phyloP scores from a whole-genome alignment of 2,888 invertebrate species.

The Glyphotaelius pellucidus region DNA sequence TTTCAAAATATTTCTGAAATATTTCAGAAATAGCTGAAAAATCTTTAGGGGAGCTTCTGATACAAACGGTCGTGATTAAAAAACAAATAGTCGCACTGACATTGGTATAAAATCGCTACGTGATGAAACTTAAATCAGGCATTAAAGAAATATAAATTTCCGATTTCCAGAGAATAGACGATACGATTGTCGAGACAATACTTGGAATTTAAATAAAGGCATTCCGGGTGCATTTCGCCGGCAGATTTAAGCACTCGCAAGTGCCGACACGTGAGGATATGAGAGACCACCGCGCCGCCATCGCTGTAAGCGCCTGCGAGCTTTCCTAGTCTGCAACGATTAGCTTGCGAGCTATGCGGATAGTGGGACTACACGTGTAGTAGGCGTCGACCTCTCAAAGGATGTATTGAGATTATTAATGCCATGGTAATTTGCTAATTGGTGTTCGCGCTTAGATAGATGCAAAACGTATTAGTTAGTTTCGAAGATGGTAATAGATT shows the following conservation, averaged over 20 bases:
- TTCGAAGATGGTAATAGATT: background rate
- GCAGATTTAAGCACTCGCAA: constrained; percentile 24
- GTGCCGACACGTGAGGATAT: background rate
- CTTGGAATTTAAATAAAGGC: constrained; percentile 31
- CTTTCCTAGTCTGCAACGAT: background rate
- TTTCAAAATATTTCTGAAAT: background rate
- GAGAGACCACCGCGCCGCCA: constrained; percentile 3
- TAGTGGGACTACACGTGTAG: background rate
- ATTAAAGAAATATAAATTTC: background rate
- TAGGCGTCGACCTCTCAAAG: background rate
- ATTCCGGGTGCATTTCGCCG: constrained; percentile 24
- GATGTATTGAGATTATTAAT: background rate
- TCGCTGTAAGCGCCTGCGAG: background rate
- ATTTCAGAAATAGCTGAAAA: background rate
- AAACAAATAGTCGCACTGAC: background rate
- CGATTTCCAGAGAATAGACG: background rate
- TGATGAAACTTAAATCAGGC: background rate
- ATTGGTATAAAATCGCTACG: background rate
- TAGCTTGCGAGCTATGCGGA: background rate
- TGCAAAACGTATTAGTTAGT: background rate
- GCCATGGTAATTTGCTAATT: too few relatives aligned
- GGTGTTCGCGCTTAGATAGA: background rate
- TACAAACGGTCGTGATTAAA: background rate
- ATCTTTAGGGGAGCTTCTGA: background rate
- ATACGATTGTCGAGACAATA: background rate